Base-by-base conservation (phyloP, 2,888 invertebrate genomes). In the Calameuta filiformis region DNA sequence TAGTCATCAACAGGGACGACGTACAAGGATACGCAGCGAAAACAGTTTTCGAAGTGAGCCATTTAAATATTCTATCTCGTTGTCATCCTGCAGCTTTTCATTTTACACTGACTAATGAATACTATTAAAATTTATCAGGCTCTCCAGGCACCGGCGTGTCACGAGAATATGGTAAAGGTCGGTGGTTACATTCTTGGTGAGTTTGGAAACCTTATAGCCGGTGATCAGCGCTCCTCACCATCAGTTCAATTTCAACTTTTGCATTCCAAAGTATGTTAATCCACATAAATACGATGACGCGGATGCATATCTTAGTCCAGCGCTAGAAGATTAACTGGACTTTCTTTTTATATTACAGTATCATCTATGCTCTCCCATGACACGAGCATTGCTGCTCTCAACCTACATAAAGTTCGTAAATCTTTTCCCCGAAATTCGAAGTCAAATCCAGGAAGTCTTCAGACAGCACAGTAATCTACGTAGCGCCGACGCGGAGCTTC, bases 111-210 rank as follows among this genome's bases (percentile, higher is more conserved):
- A 34, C 56, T 73, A 68, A 56, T 68, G 23, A 68, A 34, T 40
- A 6, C 12, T 35, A 15, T 76, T 56, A 12, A 23, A 56, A 6
- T 56, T 85, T 88, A 34, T 23, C 87, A 95, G 94, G 98, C 98
- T 79, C 93, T 99, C 77, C 99, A 99, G 93, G 99, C 99, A 56
- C 99, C 99, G 33, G 99, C 99, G 35, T 99, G 99, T 90, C 99
- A 99, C 92, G 99, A 99, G 92, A 99, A 99, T 92, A 99, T 99
- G 99, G 99, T 99, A 1, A 99, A 99, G 94, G 99, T 99, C 77
- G 99, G 99, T 81, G 99, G 99, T 77, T 99, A 99, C 89, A 99
- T 99, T 87, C 94, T 99, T 81, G 99, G 99, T 81, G 99, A 99
- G 92, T 99, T 99, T 93, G 99, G 99, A 77, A 99, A 99, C 93